These are phyloP conservation scores for Glaucidium brasilianum DNA, from an alignment of 2,113 vertebrate genomes.

Conservation along the genomic window DNA sequence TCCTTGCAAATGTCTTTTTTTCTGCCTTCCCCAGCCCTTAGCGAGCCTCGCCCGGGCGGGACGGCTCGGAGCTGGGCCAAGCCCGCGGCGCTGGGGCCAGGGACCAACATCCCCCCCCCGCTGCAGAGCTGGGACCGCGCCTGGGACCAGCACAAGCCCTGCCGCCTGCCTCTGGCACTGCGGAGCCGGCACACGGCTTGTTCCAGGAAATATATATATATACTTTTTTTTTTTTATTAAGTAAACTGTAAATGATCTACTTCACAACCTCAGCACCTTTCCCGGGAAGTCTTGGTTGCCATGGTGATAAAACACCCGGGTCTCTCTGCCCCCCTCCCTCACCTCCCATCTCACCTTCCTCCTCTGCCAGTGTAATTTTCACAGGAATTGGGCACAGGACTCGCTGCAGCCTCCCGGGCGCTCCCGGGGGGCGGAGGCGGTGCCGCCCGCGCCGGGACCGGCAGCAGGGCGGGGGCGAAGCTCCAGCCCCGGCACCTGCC, in stretches of 20 bases:
- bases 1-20: not conserved
- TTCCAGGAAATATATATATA: not conserved
- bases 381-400: not conserved
- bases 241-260: slow-evolving; percentile 8
- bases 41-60: not conserved
- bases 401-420: not conserved
- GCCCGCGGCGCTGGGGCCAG: not conserved
- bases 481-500: not conserved
- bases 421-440: not conserved
- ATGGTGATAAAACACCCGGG: not conserved
- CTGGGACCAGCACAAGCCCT: not conserved
- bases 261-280: slow-evolving; percentile 22
- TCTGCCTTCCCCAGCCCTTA: not conserved
- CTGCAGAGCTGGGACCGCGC: not conserved
- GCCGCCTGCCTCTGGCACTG: not conserved
- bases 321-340: not conserved
- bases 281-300: slow-evolving; percentile 15
- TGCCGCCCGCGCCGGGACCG: no score
- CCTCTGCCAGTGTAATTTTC: not conserved
- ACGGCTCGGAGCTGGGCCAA: not conserved
- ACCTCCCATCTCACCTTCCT: not conserved
- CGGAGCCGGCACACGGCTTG: not conserved
- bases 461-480: not conserved
- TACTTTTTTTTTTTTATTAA: not conserved
- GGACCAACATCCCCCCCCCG: not conserved